Evolutionary conservation across 2,888 invertebrate species (phyloP), one percentile per base, ranked within the genome.

Genomic region (Eristalis arbustorum): DNA sequence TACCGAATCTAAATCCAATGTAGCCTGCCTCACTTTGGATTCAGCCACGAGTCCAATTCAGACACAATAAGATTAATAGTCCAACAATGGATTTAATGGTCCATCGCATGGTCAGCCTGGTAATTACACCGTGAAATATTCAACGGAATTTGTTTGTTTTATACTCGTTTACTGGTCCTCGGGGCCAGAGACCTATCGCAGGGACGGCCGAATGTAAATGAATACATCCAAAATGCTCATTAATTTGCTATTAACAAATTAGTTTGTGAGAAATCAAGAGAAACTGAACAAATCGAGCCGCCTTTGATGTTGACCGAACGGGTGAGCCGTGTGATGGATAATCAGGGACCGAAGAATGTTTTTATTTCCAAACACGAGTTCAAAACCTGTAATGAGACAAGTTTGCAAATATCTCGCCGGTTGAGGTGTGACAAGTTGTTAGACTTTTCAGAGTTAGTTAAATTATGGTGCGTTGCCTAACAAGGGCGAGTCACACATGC

Each of bases 171-270:
- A 73, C 63, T 72, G 76, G 84, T 71, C 80, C 63, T 64, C 76
- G 80, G 80, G 72, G 72, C 74, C 25, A 71, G 74, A 79, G 37
- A 74, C 63, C 34, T 31, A 66, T 77, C 42, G 23, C 34, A 22
- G 62, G 76, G 59, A 72, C 61, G 78, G 82, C 78, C 82, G 56
- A 81, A 71, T 82, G 69, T 66, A 82, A 87, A 87, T 87, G 82
- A 78, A 87, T 82, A 85, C 85, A 85, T 85, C 85, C 71, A 71
- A 82, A 82, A 78, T 59, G 73, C 82, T 78, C 82, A 87, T 87
- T 87, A 87, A 82, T 78, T 87, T 82, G 82, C 82, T 61, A 87
- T 87, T 87, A 81, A 87, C 85, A 87, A 87, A 87, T 87, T 87
- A 74, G 82, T 78, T 74, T 75, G 71, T 78, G n/a, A 63, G 82